Percentiles rank a stretch among this genome's conserved stretches.
Conservation (phyloP, 2,888 invertebrate species). For the Caenorhabditis sp. region DNA sequence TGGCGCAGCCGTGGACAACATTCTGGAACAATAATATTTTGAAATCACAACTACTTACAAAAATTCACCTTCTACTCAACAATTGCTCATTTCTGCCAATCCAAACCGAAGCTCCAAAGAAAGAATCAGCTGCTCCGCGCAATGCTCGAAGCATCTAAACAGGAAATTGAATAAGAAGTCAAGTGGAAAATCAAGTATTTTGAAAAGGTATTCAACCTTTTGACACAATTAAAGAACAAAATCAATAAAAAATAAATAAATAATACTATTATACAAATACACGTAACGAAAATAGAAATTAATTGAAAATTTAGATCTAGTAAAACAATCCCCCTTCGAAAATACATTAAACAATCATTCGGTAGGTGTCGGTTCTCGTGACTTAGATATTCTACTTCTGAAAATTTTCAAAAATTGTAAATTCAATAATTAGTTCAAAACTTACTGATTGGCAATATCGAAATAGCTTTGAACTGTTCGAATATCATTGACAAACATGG, state of each 20-base stretch:
- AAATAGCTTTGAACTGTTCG: not conserved
- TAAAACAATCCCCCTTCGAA: no score
- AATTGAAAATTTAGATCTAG: no score
- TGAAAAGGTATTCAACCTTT: not conserved
- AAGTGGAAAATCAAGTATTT: not conserved
- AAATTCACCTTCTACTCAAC: not conserved
- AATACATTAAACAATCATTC: no score
- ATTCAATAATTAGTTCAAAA: not conserved
- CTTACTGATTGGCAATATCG: not conserved
- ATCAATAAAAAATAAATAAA: not conserved
- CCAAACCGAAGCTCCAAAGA: conserved; percentile 6
- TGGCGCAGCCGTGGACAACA: conserved; percentile 23
- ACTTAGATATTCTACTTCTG: not conserved
- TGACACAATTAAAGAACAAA: not conserved
- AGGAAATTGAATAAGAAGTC: not conserved
- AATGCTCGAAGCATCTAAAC: conserved; percentile 35
- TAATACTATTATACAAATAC: not conserved
- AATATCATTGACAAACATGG: not conserved
- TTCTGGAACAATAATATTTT: conserved; percentile 6
- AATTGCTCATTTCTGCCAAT: conserved; percentile 11
- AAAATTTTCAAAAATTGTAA: no score
- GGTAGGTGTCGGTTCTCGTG: not conserved
- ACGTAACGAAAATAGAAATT: not conserved
- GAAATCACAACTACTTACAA: not conserved
- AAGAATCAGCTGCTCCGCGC: conserved; percentile 27